These are phyloP conservation scores for Aselliscus stoliczkanus DNA, from an alignment of 2,797 vertebrate genomes.

Conservation along the genomic window DNA sequence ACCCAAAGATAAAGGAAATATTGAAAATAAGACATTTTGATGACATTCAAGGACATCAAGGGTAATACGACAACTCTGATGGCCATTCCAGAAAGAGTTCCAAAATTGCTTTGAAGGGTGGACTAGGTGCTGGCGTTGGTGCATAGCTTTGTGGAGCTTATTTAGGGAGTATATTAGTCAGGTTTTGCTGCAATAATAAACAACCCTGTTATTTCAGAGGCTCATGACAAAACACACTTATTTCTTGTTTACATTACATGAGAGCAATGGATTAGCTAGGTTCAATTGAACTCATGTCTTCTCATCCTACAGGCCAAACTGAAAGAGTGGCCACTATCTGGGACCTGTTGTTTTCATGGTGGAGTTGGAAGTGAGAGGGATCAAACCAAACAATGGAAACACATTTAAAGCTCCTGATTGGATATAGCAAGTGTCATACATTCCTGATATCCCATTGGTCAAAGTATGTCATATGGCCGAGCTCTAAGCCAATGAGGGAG, in stretches of 20 bases:
- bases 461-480: not conserved
- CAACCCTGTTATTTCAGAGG: not conserved
- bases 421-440: not conserved
- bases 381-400: not conserved
- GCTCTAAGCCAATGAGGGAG: not conserved
- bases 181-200: slow-evolving; percentile 5
- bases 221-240: not conserved
- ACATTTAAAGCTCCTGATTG: not conserved
- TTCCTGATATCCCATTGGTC: not conserved
- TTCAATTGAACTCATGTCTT: not conserved
- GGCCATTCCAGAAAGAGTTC: no score
- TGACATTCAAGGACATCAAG: no score
- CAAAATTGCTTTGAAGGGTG: no score
- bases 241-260: not conserved
- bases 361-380: not conserved
- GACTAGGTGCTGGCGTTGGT: no score
- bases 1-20: no score
- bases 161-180: not conserved
- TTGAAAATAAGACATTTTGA: no score
- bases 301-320: not conserved
- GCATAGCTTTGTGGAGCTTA: not conserved
- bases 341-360: not conserved
- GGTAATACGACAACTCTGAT: no score
- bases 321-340: not conserved
- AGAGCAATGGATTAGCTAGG: not conserved